Conservation (phyloP, 2,888 invertebrate genomes). For the Coecobrya sp. region DNA sequence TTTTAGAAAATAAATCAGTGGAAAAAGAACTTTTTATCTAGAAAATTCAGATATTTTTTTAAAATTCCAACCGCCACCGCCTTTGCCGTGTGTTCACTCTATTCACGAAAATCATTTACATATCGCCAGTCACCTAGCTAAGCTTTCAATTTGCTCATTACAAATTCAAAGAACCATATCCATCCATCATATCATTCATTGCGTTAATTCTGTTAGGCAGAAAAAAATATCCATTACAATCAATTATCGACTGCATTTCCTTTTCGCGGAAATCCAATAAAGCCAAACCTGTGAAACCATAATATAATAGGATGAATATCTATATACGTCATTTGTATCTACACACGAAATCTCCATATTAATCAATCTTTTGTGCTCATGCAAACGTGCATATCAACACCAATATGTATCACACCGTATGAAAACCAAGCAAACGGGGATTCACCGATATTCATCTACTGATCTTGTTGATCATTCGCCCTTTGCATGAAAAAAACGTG, state of each 20-base stretch:
- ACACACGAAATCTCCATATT: neutral
- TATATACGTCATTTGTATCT: too few species aligned
- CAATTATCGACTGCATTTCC: conserved; percentile 47
- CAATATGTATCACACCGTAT: conserved; percentile 12
- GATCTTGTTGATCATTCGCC: conserved; percentile 66
- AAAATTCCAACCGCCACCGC: neutral
- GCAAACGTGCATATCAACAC: neutral
- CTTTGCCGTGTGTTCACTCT: neutral
- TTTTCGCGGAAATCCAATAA: conserved; percentile 26
- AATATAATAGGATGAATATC: too few species aligned
- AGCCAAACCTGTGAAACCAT: neutral
- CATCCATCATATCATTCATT: neutral
- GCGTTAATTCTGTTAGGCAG: neutral
- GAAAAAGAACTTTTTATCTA: neutral
- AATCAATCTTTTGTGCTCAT: neutral
- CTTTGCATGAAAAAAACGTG: conserved; percentile 66
- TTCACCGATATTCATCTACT: conserved; percentile 25
- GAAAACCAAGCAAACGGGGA: conserved; percentile 2
- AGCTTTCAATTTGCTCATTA: conserved; percentile 14
- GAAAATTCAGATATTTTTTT: neutral
- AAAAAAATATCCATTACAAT: neutral
- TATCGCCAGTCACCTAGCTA: neutral
- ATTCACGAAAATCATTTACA: neutral
- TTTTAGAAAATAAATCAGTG: neutral
- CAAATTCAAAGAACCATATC: conserved; percentile 1